These are phyloP conservation scores for Paramuricea clavata DNA, from an alignment of 92 coral and sea anemone genomes.

Conservation along the genomic window DNA sequence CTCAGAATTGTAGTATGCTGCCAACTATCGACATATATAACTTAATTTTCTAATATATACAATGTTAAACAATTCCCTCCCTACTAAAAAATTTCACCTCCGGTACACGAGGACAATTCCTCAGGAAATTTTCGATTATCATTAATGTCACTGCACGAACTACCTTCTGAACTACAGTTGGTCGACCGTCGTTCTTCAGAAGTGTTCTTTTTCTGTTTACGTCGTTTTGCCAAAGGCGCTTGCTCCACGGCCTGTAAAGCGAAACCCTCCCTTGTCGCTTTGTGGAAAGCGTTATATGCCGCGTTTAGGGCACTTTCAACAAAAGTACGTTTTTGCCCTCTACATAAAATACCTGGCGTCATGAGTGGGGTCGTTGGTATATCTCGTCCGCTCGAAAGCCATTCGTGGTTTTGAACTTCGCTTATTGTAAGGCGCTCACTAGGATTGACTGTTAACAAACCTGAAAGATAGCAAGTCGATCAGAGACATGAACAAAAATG, in stretches of 20 bases:
- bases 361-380: slow-evolving; percentile 97
- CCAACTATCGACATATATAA: background rate
- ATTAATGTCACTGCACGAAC: slow-evolving; percentile 36
- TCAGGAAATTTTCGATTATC: slow-evolving; percentile 33
- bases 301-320: slow-evolving; percentile 98
- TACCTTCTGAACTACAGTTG: slow-evolving; percentile 54
- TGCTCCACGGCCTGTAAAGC: slow-evolving; percentile 92
- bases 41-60: slow-evolving; percentile 8
- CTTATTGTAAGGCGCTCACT: slow-evolving; percentile 85
- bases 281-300: slow-evolving; percentile 93
- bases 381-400: slow-evolving; percentile 83
- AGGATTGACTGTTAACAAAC: slow-evolving; percentile 95
- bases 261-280: slow-evolving; percentile 92
- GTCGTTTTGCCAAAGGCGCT: slow-evolving; percentile 96
- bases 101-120: background rate
- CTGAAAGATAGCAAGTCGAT: slow-evolving; percentile 47
- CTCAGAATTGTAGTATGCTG: background rate
- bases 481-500: background rate
- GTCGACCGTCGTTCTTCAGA: slow-evolving; percentile 91
- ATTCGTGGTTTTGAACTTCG: slow-evolving; percentile 86
- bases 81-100: slow-evolving; percentile 22
- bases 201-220: slow-evolving; percentile 95
- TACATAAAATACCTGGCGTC: slow-evolving; percentile 95
- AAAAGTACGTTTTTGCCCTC: slow-evolving; percentile 92
- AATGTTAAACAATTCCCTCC: slow-evolving; percentile 8